phyloP scores from a whole-genome alignment of 2,797 vertebrate genomes.

The Hylomyscus alleni region DNA sequence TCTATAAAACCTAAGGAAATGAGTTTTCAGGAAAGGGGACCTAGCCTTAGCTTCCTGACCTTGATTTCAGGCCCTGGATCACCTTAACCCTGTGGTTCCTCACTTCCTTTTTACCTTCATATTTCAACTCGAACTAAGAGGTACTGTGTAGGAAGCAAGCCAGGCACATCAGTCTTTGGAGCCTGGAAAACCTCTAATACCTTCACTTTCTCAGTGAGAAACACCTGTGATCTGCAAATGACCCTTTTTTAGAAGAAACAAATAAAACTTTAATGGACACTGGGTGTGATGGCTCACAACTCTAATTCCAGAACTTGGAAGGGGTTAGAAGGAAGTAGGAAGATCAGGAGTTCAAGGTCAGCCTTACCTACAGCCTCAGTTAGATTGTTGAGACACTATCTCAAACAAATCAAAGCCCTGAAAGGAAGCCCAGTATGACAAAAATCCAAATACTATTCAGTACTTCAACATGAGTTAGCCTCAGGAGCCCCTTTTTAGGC shows the following conservation, averaged over 20 bases:
- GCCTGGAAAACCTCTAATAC: constrained; percentile 32
- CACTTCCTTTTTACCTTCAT: not conserved
- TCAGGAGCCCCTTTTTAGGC: not conserved
- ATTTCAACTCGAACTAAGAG: constrained; percentile 13
- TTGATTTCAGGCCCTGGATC: not conserved
- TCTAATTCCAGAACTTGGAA: not conserved
- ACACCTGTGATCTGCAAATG: not conserved
- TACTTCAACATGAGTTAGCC: not conserved
- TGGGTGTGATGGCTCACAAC: not conserved
- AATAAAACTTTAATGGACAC: not conserved
- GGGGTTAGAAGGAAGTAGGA: not conserved
- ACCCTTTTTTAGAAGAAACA: not conserved
- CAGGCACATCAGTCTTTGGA: not conserved
- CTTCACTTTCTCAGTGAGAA: constrained; percentile 7
- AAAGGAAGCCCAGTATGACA: not conserved
- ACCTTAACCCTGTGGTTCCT: not conserved
- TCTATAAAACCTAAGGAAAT: not conserved
- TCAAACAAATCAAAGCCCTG: not conserved
- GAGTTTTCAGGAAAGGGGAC: not conserved
- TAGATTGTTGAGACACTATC: not conserved
- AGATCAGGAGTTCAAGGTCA: not conserved
- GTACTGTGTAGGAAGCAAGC: not conserved
- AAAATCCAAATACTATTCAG: not conserved
- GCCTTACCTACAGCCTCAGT: not conserved
- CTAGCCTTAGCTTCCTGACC: not conserved